Evolutionary conservation across 2,113 vertebrate genomes (phyloP).

Genomic region (Cheirogaleus medius): DNA sequence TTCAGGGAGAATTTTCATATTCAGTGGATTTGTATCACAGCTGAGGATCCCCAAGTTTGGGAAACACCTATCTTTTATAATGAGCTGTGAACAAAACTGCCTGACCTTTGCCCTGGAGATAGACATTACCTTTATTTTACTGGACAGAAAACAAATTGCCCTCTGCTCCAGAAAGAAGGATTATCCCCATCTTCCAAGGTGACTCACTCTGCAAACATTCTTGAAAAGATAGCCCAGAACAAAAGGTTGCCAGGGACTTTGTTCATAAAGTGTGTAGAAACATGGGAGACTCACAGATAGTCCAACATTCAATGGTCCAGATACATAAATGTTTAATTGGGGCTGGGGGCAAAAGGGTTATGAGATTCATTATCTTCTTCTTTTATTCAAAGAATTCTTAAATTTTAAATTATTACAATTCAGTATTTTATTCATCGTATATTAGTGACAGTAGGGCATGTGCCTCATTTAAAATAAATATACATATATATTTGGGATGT

Average conservation of each 20-base stretch:
- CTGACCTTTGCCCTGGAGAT: not conserved
- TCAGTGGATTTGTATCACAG: not conserved
- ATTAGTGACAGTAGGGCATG: not conserved
- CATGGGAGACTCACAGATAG: not conserved
- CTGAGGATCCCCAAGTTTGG: not conserved
- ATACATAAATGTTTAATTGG: not conserved
- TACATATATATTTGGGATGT: not conserved
- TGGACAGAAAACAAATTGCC: not conserved
- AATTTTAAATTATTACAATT: not conserved
- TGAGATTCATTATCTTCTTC: not conserved
- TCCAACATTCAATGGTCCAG: not conserved
- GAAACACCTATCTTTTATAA: not conserved
- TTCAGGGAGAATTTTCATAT: not conserved
- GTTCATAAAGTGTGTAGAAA: not conserved
- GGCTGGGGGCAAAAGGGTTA: not conserved
- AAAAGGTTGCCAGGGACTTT: not conserved
- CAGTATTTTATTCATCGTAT: not conserved
- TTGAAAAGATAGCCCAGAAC: not conserved
- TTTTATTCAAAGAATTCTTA: not conserved
- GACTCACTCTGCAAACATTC: not conserved
- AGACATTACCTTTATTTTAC: not conserved
- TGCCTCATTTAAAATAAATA: not conserved
- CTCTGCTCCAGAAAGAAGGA: not conserved
- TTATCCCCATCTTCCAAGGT: not conserved
- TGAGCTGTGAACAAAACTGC: not conserved